phyloP scores from a whole-genome alignment of 2,113 vertebrate species.

The Myrmophylax atrothorax region DNA sequence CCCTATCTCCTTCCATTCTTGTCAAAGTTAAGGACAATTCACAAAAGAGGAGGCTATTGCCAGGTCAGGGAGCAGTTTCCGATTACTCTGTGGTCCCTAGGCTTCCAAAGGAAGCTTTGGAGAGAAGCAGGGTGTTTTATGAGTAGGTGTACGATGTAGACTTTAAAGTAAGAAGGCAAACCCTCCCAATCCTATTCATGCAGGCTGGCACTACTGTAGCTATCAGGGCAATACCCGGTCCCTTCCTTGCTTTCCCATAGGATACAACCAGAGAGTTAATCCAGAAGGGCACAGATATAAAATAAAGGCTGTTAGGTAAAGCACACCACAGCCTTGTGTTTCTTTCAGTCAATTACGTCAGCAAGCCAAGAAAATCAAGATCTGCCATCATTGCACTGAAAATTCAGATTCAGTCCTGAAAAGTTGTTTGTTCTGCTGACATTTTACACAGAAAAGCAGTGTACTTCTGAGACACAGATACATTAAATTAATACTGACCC shows the following conservation, averaged over 20 bases:
- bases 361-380: background rate
- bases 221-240: background rate
- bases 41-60: background rate
- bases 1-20: background rate
- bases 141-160: background rate
- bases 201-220: background rate
- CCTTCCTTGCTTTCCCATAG: background rate
- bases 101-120: background rate
- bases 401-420: background rate
- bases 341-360: background rate
- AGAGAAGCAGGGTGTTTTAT: background rate
- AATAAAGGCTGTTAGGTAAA: background rate
- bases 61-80: background rate
- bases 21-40: constrained; percentile 10
- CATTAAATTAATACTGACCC: background rate
- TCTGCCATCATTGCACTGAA: background rate
- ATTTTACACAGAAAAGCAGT: background rate
- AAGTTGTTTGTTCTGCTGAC: background rate
- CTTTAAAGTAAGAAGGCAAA: background rate
- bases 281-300: background rate
- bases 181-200: accelerated
- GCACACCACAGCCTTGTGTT: background rate
- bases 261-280: background rate
- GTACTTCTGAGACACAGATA: background rate
- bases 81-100: background rate